These are phyloP conservation scores for Paraescarpia echinospica DNA, from an alignment of 1,140 invertebrate genomes.

Conservation along the genomic window DNA sequence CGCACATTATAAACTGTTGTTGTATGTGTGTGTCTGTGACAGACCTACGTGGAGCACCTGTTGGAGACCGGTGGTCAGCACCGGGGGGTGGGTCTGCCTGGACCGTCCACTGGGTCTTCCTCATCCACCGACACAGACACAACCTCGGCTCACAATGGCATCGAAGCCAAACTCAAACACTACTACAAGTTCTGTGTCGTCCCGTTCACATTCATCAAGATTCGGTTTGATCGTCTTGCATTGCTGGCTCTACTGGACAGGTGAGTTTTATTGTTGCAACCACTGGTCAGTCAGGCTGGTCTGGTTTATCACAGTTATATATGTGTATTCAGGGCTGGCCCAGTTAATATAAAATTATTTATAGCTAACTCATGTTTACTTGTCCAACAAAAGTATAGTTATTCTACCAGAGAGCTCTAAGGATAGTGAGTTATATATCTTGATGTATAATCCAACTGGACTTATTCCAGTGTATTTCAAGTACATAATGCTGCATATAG, in stretches of 20 bases:
- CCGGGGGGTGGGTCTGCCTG: conserved; percentile 9
- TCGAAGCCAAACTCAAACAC: conserved; percentile 64
- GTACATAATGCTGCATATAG: no score
- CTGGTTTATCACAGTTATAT: background rate
- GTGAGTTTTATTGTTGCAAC: conserved; percentile 38
- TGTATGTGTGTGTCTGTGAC: conserved; percentile 26
- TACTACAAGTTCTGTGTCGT: conserved; percentile 85
- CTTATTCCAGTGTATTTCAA: no score
- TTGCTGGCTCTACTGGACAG: conserved; percentile 88
- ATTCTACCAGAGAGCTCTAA: background rate
- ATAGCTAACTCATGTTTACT: conserved; percentile 14
- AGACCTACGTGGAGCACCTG: conserved; percentile 41
- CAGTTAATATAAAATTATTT: background rate
- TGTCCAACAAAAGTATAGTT: background rate
- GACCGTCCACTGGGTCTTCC: background rate
- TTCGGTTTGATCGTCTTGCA: conserved; percentile 88
- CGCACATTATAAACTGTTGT: no score
- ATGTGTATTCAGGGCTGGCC: background rate
- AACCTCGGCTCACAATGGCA: background rate
- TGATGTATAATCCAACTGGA: no score
- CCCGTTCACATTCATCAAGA: conserved; percentile 64
- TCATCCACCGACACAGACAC: background rate
- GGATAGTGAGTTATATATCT: background rate
- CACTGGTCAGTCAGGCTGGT: background rate
- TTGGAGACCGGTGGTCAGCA: conserved; percentile 37